Base-by-base conservation (phyloP, 92 coral and sea anemone species). In the Porites divaricata region DNA sequence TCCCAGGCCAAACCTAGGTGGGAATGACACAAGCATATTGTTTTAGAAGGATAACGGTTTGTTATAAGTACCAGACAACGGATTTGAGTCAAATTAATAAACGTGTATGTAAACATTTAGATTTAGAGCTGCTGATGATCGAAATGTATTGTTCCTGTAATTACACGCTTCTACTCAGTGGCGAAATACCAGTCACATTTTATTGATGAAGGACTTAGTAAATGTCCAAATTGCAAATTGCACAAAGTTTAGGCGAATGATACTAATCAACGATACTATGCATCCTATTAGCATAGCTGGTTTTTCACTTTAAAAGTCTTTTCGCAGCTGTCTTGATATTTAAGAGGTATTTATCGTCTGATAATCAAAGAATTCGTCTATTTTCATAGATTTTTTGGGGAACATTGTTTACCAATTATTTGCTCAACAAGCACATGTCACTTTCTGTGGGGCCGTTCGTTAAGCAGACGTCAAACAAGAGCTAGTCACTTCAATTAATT, bases 91-190 rank as follows among this genome's bases (percentile, higher is more conserved):
- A 35, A 35, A 5, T 41, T 79, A 67, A 52, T 52, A 68, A 79
- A 71, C 52, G 53, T 75, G 53, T 67, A 66, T 52, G 84, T 66
- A 58, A 67, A 79, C 24, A n/a, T n/a, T n/a, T n/a, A n/a, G n/a
- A n/a, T n/a, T 54, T 49, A 13, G 1, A 20, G 76, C 61, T 72
- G 59, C 86, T 59, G 72, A 70, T 81, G 78, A 70, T 23, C 12
- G 59, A 61, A 57, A 4, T 12, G 23, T 24, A 48, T 82, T 82
- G 86, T 82, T 63, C 64, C 53, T 26, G 51, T 82, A 72, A 82
- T 72, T 62, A 59, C 1, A 72, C 22, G 70, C 19, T 67, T 25
- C 68, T 67, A 79, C 52, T 15, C 76, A 28, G 53, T 11, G 12
- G 54, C 45, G 50, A 22, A 16, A 10, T 65, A 63, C 12, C 23